A percentile compares a stretch with the other conserved stretches of the same genome.
Conservation (phyloP, 2,113 vertebrate genomes). For the Sinocyclocheilus maitianheensis region DNA sequence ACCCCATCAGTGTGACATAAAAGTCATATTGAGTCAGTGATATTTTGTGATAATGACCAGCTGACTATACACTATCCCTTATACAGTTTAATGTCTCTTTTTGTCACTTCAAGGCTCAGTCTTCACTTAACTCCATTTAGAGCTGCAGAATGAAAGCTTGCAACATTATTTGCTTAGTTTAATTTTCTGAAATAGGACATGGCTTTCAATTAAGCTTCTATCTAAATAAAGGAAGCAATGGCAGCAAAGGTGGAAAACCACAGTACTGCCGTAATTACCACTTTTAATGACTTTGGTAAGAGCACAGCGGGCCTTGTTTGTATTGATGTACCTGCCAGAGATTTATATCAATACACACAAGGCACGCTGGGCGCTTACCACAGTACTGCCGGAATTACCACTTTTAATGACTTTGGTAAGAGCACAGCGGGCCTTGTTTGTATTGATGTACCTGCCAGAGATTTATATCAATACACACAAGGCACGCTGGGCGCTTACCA, state of each 20-base stretch:
- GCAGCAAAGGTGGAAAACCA: neutral
- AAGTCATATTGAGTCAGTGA: neutral
- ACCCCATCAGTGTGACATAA: neutral
- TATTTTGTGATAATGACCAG: neutral
- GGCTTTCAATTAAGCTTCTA: constrained; percentile 37
- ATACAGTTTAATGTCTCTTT: neutral
- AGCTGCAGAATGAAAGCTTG: neutral
- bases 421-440: neutral
- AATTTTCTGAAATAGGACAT: constrained; percentile 25
- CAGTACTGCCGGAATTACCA: constrained; percentile 29
- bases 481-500: too few relatives aligned
- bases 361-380: too few relatives aligned
- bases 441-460: neutral
- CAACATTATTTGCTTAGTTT: constrained; percentile 37
- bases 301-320: neutral
- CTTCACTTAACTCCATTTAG: neutral
- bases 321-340: neutral
- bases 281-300: constrained; percentile 45
- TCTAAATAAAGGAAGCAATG: constrained; percentile 1
- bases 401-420: constrained; percentile 44
- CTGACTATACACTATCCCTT: neutral
- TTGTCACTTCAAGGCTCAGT: neutral
- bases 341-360: too few relatives aligned
- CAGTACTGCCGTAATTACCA: constrained; percentile 30
- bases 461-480: too few relatives aligned